These are phyloP conservation scores for Halichoeres trimaculatus DNA, from an alignment of 2,113 vertebrate genomes.

Conservation along the genomic window DNA sequence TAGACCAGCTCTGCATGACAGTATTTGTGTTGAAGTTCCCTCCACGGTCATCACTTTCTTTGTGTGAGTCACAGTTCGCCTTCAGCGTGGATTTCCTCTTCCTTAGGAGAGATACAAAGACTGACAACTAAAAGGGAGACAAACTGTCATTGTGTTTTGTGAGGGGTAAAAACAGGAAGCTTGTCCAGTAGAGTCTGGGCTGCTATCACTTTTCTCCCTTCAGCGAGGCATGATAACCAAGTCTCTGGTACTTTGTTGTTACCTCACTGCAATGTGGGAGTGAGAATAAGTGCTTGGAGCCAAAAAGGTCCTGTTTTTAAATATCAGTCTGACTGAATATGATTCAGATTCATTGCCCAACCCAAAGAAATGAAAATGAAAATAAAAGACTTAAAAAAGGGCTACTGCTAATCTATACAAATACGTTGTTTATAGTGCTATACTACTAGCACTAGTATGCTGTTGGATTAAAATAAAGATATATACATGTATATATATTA, in stretches of 20 bases:
- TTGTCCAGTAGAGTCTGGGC: constrained; percentile 30
- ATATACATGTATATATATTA: no score
- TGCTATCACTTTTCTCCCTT: constrained; percentile 61
- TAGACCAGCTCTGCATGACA: constrained; percentile 10
- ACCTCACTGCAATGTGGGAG: not conserved
- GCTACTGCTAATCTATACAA: not conserved
- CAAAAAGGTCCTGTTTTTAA: not conserved
- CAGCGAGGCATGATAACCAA: constrained; percentile 16
- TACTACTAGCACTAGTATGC: not conserved
- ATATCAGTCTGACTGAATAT: not conserved
- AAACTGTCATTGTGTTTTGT: constrained; percentile 48
- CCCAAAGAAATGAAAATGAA: not conserved
- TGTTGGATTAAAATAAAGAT: no score
- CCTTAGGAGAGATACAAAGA: constrained; percentile 61
- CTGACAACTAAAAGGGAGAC: constrained; percentile 28
- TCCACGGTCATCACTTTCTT: constrained; percentile 51
- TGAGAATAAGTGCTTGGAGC: not conserved
- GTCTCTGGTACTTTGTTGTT: constrained; percentile 25
- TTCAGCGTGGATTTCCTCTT: constrained; percentile 53
- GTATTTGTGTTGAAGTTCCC: constrained; percentile 31
- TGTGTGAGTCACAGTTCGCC: constrained; percentile 16
- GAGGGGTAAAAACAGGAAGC: constrained; percentile 49
- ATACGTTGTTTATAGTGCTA: not conserved
- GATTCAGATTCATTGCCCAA: no score
- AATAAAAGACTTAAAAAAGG: not conserved